Base-by-base conservation (phyloP, 2,888 invertebrate genomes). In the Strigamia maritima region DNA sequence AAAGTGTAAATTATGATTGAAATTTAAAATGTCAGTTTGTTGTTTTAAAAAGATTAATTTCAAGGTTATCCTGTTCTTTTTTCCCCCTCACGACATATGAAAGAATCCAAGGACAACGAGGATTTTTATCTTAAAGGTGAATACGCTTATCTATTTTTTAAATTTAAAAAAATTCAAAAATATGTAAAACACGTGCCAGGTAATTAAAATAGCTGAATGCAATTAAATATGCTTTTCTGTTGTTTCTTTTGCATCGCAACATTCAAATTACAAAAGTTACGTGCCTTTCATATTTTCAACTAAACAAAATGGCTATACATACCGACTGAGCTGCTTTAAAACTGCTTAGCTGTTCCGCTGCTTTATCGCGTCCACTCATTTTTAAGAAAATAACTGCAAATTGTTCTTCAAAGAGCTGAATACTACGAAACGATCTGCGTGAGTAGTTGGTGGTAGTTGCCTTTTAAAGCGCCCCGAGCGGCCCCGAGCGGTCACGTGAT, bases 281-380 rank as follows among this genome's bases (percentile, higher is more conserved):
- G 19, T 74, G 74, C 74, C 1, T 22, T 26, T 74, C 6, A 4
- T 6, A 26, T 26, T 74, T 74, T n/a, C n/a, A 26, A 26, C 14
- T 10, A 35, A 35, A 35, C 35, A 35, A 35, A 35, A 35, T 35
- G 35, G 35, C 14, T 87, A 86, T 82, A 89, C 92, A 89, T 87
- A 94, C 88, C 38, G 94, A 94, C 84, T 92, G 92, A 2, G 94
- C 93, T 75, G 38, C 90, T 85, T 89, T 91, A 86, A 87, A 91
- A 81, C 89, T 87, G 81, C 88, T 87, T 79, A 92, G 87, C 85
- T 92, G 92, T 82, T 91, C 90, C 54, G 89, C 83, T 28, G 91
- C 89, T 76, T 90, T 88, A 82, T 90, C 90, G 82, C 91, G 31
- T 10, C 35, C 19, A 75, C 75, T 75, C 75, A 75, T 75, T 16